Evolutionary conservation across 2,888 invertebrate species (phyloP), one percentile per base, ranked within the genome.

Genomic region (Patella depressa): DNA sequence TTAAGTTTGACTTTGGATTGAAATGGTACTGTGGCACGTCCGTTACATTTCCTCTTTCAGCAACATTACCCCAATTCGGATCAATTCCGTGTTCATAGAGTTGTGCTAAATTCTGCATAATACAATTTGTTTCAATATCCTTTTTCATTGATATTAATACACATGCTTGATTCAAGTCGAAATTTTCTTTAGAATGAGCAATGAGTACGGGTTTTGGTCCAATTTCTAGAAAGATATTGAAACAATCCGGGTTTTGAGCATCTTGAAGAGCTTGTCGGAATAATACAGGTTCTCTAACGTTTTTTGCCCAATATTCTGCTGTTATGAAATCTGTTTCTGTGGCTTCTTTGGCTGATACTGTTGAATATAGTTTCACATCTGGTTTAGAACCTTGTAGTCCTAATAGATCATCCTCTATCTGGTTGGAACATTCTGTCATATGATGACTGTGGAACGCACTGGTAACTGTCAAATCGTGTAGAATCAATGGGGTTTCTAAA

Each of bases 361-460:
- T 84, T 15, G 88, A 88, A 71, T 84, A 73, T 53, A 85, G 78
- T n/a, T 80, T 72, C 0, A 82, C 74, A 45, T 69, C 75, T 2
- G 81, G 79, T 24, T 55, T 29, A 1, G 54, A 72, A n/a, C 79
- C 77, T 17, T 72, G n/a, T 24, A 87, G 54, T 14, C 77, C 79
- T 4, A 73, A 53, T 17, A 88, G 59, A 34, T 84, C 82, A 4
- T 70, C 24, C 17, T 85, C 81, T 3, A 80, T 19, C 3, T 65
- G 19, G 9, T 73, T 14, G n/a, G 24, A 55, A 53, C 78, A 57
- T 11, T 75, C 57, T 53, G 80, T 76, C 29, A 85, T 82, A 45
- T 84, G 80, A 24, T 83, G 83, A 69, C 86, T 85, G 73, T 88
- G 88, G 71, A 85, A 88, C 11, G 86, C 88, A 75, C 83, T 84